A percentile compares a stretch with the other conserved stretches of the same genome.
Evolutionary conservation across 2,888 invertebrate species (phyloP).

Genomic region (Dasysyrphus albostriatus): DNA sequence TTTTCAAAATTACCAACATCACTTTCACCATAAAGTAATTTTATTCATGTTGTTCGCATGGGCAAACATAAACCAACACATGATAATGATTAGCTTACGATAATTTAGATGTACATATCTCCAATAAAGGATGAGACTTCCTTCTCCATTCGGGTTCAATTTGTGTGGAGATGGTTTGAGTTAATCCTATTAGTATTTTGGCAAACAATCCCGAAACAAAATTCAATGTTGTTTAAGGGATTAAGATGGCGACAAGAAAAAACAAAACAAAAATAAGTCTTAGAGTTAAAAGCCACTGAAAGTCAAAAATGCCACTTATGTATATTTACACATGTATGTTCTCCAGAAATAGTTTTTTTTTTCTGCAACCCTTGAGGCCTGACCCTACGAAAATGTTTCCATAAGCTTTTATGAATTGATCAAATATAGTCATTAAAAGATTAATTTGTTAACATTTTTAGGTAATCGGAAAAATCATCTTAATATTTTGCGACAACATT

Average conservation of each 20-base stretch:
- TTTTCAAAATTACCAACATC: not conserved
- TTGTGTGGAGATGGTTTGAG: constrained; percentile 11
- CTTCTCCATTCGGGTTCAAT: constrained; percentile 1
- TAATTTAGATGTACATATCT: constrained; percentile 9
- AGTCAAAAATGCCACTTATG: not conserved
- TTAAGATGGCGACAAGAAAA: constrained; percentile 21
- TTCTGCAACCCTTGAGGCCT: constrained; percentile 4
- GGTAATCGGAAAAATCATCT: constrained; percentile 63
- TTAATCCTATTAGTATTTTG: constrained; percentile 30
- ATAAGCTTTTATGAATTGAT: constrained; percentile 8
- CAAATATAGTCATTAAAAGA: constrained; percentile 40
- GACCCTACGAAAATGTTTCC: not conserved
- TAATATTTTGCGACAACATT: constrained; percentile 56
- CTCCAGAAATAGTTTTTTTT: not conserved
- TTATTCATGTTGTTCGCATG: not conserved
- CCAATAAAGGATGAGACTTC: not conserved
- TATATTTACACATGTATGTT: not conserved
- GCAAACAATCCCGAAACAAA: constrained; percentile 13
- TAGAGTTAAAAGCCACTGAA: constrained; percentile 9
- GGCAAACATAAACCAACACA: constrained; percentile 12
- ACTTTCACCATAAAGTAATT: not conserved
- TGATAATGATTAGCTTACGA: constrained; percentile 1
- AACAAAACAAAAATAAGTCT: not conserved
- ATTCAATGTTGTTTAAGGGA: constrained; percentile 13
- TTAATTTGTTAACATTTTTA: constrained; percentile 64